Percentiles rank a stretch among this genome's conserved stretches.
phyloP scores from a whole-genome alignment of 2,888 invertebrate species.

The Scaptomyza flava region DNA sequence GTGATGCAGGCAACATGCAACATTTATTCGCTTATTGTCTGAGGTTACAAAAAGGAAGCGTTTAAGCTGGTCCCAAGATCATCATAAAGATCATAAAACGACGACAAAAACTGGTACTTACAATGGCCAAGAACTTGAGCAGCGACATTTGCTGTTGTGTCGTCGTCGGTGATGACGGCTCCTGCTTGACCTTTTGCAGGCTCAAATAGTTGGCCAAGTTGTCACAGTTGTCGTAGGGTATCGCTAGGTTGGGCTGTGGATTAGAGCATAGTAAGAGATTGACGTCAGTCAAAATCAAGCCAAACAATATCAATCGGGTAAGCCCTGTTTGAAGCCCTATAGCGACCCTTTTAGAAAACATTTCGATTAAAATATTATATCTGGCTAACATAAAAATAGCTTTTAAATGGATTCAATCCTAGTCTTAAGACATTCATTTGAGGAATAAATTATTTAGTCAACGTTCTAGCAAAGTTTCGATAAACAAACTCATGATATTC shows the following conservation, averaged over 20 bases:
- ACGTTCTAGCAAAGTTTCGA: no score
- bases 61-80: constrained; percentile 19
- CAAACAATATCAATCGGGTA: constrained; percentile 9
- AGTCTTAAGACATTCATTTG: no score
- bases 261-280: constrained; percentile 46
- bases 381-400: not conserved
- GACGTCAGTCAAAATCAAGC: constrained; percentile 32
- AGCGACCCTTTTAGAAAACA: not conserved
- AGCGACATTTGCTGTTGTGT: constrained; percentile 82
- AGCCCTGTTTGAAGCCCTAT: not conserved
- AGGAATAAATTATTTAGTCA: no score
- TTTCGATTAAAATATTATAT: not conserved
- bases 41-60: constrained; percentile 65
- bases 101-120: constrained; percentile 85
- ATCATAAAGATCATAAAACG: constrained; percentile 28
- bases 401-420: no score
- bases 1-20: constrained; percentile 59
- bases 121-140: constrained; percentile 92
- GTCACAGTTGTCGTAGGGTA: constrained; percentile 74
- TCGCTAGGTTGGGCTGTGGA: constrained; percentile 70
- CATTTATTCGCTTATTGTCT: constrained; percentile 64
- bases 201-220: constrained; percentile 81
- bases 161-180: constrained; percentile 42
- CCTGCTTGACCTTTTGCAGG: constrained; percentile 53
- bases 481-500: no score